Percentiles rank a stretch among this genome's conserved stretches.
phyloP scores from a whole-genome alignment of 2,888 invertebrate species.

The Ophraella communa region DNA sequence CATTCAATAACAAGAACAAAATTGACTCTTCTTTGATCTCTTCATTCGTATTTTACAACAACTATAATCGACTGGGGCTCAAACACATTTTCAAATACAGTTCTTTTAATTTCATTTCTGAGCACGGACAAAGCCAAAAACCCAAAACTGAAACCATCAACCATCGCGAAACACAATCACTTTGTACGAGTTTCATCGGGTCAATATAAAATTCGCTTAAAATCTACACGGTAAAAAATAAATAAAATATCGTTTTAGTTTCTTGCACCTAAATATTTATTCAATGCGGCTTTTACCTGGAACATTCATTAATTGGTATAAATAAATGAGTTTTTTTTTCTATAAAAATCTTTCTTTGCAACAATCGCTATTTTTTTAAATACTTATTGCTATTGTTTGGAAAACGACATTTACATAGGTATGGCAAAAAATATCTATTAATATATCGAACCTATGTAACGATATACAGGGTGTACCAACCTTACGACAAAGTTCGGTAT shows the following conservation, averaged over 20 bases:
- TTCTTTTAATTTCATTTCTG: slow-evolving; percentile 30
- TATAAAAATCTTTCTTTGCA: no score
- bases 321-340: no score
- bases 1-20: slow-evolving; percentile 26
- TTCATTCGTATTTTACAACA: slow-evolving; percentile 31
- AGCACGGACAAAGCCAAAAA: slow-evolving; percentile 14
- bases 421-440: no score
- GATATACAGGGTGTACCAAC: no score
- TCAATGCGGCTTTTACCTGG: no score
- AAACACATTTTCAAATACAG: slow-evolving; percentile 28
- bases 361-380: no score
- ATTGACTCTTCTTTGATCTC: slow-evolving; percentile 30
- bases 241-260: background rate
- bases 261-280: no score
- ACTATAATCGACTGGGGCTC: slow-evolving; percentile 29
- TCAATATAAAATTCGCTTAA: background rate
- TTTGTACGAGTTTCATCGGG: background rate
- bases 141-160: slow-evolving; percentile 12
- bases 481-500: no score
- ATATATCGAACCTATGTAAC: no score
- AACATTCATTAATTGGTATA: no score
- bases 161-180: background rate
- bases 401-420: no score
- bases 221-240: background rate
- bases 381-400: no score